A percentile compares a stretch with the other conserved stretches of the same genome.
phyloP scores from a whole-genome alignment of 1,140 invertebrate genomes.

The Drosophila tristis region DNA sequence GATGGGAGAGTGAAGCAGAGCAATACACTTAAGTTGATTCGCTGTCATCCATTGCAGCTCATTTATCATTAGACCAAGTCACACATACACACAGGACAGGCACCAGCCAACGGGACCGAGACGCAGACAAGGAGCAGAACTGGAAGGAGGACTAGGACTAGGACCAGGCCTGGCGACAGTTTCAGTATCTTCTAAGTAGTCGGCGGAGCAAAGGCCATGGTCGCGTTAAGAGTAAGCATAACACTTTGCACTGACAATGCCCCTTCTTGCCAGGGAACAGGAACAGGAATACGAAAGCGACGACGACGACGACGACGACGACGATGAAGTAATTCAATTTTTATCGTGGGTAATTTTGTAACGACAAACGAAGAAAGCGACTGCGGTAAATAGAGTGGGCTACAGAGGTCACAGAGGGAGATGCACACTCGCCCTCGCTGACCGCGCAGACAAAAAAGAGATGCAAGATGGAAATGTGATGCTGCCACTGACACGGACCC shows the following conservation, averaged over 20 bases:
- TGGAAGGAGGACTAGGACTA: slow-evolving; percentile 4
- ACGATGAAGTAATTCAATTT: slow-evolving; percentile 84
- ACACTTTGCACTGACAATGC: slow-evolving; percentile 63
- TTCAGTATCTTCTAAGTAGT: slow-evolving; percentile 75
- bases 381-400: slow-evolving; percentile 45
- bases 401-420: neutral
- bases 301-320: slow-evolving; percentile 29
- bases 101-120: neutral
- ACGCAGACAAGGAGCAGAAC: neutral
- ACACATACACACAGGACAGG: slow-evolving; percentile 47
- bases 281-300: slow-evolving; percentile 10
- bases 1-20: slow-evolving; percentile 69
- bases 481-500: slow-evolving; percentile 42
- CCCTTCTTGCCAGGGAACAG: slow-evolving; percentile 6
- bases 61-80: slow-evolving; percentile 83
- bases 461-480: slow-evolving; percentile 52
- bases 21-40: slow-evolving; percentile 84
- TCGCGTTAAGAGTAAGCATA: slow-evolving; percentile 72
- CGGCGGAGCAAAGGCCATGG: slow-evolving; percentile 54
- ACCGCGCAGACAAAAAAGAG: slow-evolving; percentile 41
- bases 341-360: slow-evolving; percentile 84
- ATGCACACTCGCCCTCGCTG: slow-evolving; percentile 6
- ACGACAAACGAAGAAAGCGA: slow-evolving; percentile 78
- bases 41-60: slow-evolving; percentile 84
- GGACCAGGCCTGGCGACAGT: slow-evolving; percentile 67